Evolutionary conservation across 2,888 invertebrate genomes (phyloP), one percentile per base, ranked within the genome.

Genomic region (Steinernema carpocapsae): DNA sequence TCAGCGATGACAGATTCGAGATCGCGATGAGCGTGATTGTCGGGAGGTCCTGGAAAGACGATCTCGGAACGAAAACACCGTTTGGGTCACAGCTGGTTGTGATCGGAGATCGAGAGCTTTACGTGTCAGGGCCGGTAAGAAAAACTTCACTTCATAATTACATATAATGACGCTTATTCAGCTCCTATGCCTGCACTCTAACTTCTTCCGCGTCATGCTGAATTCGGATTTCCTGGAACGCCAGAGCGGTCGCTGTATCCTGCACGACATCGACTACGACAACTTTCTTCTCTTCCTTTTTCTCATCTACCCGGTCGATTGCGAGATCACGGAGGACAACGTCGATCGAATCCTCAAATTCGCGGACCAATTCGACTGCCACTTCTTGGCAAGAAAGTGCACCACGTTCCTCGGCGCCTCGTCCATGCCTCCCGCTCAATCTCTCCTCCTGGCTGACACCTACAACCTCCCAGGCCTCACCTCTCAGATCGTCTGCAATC

Each of bases 201-300:
- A 4, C 56, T 56, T 56, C 56, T 56, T 56, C 56, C 56, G 56
- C 56, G 56, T 22, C 4, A 56, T 56, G 56, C 56, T 56, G 4
- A 56, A 56, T 22, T 56, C 56, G 12, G 56, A 56, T 14, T 56
- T 56, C 56, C 26, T 56, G 24, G 56, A 56, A 22, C 56, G 56
- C 26, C 56, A 56, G 26, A 56, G 56, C 56, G 56, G 56, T 6
- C 56, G 56, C 6, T 56, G 56, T 22, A 22, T 6, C 56, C 56
- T 56, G 2, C 22, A 22, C 19, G 56, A 56, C 2, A 56, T 56
- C 26, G 56, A 56, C 24, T 19, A 19, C 19, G 56, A 56, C 22
- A 22, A 56, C 24, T 56, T 56, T 22, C 17, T 56, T 1, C 4
- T 56, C 4, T 56, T 56, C 56, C 26, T 56, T 2, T 14, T 56